Base-by-base conservation (phyloP, 2,113 vertebrate genomes). In the Plotosus lineatus region DNA sequence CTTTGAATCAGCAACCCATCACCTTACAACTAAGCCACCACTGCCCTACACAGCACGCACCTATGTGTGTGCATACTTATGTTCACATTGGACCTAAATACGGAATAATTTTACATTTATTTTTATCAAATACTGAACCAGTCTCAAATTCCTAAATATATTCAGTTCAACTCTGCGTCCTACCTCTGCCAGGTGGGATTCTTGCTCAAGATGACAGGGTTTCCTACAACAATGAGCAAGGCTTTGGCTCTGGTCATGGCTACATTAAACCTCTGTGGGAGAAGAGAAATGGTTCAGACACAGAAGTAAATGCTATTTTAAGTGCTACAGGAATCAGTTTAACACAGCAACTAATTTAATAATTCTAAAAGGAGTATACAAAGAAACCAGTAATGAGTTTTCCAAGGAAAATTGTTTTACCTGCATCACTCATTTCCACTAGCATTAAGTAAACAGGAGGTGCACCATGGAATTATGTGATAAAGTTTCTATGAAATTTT, bases 211-310 rank as follows among this genome's bases (percentile, higher is more conserved):
- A 96, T 94, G 0, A 90, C 81, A 0, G 96, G 95, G 85, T 98
- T 98, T 38, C 97, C 97, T 86, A 97, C 92, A 50, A 99, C 89
- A 0, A 99, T 95, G 86, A 99, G 83, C 84, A 99, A 86, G 33
- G 96, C 94, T 86, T 96, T 96, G 88, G 97, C 96, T 89, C 97
- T 92, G 72, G 97, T 98, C 87, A 98, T 85, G 40, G 96, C 95
- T 86, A 99, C 96, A 1, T 98, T 98, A 88, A 98, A 91, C 87
- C 97, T 94, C 97, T 97, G 89, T 3, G 61, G 74, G 78, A 68
- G 40, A 77, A 14, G 85, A 48, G 65, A 40, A 44, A 42, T 2
- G 23, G 21, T 79, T 82, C 40, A 75, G 7, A 38, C 19, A 28
- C 36, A 23, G 19, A 33, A 61, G 1, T 56, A 36, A 23, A 9